Evolutionary conservation across 2,113 vertebrate genomes (phyloP), one percentile per base, ranked within the genome.

Genomic region (Rhabdornis inornatus): DNA sequence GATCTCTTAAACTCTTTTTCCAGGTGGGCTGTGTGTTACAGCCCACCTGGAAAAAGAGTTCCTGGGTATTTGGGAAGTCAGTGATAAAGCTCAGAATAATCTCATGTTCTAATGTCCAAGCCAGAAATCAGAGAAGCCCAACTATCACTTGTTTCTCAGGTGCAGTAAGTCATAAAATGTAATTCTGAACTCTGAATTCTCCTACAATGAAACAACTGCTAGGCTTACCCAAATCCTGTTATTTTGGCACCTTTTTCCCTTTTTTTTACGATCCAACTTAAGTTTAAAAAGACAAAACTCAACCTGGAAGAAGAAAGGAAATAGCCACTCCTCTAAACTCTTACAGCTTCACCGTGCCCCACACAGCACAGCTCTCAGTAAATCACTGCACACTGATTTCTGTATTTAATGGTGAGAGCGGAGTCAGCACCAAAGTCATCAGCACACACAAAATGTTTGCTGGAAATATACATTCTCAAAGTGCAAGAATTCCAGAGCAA

Each of bases 271-370:
- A 39, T 68, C 3, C 30, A 85, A 9, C 3, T 25, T 37, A 35
- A 40, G 6, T 42, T 82, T 90, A 35, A 37, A 37, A 45, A 81
- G 87, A 49, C 18, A 65, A 61, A 82, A n/a, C 39, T 47, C 24
- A 44, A 0, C 7, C 18, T 45, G 1, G 21, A 19, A 20, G 40
- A 18, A 21, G 3, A 6, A 31, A 49, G 6, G 35, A 74, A 68
- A 53, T 8, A 72, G 7, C 9, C 28, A 37, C 18, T 84, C 82
- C 70, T 85, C 10, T 76, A 72, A 80, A 39, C 47, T 19, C 68
- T 85, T 95, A 91, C 68, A 88, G 35, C 84, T 97, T 94, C 94
- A 89, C 91, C 82, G 89, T 97, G 87, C 70, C 89, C 79, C 93
- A 92, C 64, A 91, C 79, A 94, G 65, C 52, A 83, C 81, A 95